Base-by-base conservation (phyloP, 2,113 vertebrate genomes). In the Amazona vittata region DNA sequence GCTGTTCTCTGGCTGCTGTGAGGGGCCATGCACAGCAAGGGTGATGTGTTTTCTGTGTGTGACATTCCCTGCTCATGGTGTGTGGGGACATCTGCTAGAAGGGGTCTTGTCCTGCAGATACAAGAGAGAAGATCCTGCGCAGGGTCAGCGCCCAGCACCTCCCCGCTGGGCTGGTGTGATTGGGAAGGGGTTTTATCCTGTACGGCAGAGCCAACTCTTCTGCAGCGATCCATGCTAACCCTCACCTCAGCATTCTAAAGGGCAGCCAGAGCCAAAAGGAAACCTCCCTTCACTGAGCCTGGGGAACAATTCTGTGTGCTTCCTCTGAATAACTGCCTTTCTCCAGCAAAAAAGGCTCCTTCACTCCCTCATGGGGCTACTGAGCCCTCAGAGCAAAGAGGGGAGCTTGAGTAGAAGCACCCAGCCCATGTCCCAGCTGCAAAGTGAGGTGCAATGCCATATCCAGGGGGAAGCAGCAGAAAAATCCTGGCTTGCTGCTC, bases 401-500 rank as follows among this genome's bases (percentile, higher is more conserved):
- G 9, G n/a, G 43, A 77, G 31, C 47, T 11, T 28, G 67, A 46
- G 6, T 1, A 65, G 60, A 50, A 43, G 19, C n/a, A 46, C 11
- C 14, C 29, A 59, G n/a, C 59, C 37, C 21, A 2, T 1, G 0
- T 37, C 65, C 15, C 74, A 62, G 55, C 68, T 80, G 68, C 67
- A 73, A 31, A 0, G 0, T 9, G 49, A 76, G 25, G 18, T 26
- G 13, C 44, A 29, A 14, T 0, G 3, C 25, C 12, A 24, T 37
- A 22, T 26, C 35, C 31, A 47, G n/a, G 39, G 44, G 12, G 19
- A 65, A 63, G 29, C 35, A 44, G 33, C 17, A 35, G 31, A 4
- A 1, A 57, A 53, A 50, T 55, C 17, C 7, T 33, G 43, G 10
- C 49, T 31, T 24, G 6, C 43, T 74, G 53, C 14, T 50, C 4